Evolutionary conservation across 1,140 invertebrate genomes (phyloP), one percentile per base, ranked within the genome.

Genomic region (Drosophila parvula): DNA sequence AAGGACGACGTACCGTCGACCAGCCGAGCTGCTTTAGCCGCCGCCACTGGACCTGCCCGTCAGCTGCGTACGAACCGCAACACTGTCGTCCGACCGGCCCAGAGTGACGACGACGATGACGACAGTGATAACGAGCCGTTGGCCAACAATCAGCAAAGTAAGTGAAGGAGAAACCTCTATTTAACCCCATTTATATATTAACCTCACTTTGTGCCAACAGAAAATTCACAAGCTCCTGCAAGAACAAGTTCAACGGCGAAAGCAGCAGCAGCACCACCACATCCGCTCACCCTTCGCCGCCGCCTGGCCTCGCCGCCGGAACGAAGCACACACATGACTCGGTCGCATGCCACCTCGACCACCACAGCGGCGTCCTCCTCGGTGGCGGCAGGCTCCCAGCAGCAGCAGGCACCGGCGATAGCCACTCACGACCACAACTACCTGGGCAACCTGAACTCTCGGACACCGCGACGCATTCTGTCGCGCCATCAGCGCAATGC

Each of bases 401-500:
- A 43, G 14, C 51, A 18, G n/a, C 51, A 47, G 14, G 64, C 69
- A 28, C 57, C 83, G 0, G 44, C 62, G 32, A 50, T 71, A 58
- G 59, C 88, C 32, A 78, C 81, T 0, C 81, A 84, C 14, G 91
- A 92, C 78, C 91, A 92, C 59, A 92, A 92, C 36, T 92, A 92
- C 78, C 58, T 91, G 45, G 88, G 81, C 32, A 83, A 85, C 34
- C 51, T 64, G 27, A 75, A 70, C 16, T 45, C 76, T 14, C 70
- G 70, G n/a, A 51, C 88, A 16, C 70, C 82, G n/a, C 57, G 91
- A 18, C 86, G 91, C 7, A 74, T 88, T 4, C 51, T 92, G n/a
- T 92, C 92, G 1, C 80, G 92, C 3, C 90, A 92, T 76, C 91
- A 92, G 56, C 84, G 91, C 5, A 92, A 91, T 61, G 86, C 91